Evolutionary conservation across 2,888 invertebrate genomes (phyloP).

Genomic region (Callimorpha dominula): DNA sequence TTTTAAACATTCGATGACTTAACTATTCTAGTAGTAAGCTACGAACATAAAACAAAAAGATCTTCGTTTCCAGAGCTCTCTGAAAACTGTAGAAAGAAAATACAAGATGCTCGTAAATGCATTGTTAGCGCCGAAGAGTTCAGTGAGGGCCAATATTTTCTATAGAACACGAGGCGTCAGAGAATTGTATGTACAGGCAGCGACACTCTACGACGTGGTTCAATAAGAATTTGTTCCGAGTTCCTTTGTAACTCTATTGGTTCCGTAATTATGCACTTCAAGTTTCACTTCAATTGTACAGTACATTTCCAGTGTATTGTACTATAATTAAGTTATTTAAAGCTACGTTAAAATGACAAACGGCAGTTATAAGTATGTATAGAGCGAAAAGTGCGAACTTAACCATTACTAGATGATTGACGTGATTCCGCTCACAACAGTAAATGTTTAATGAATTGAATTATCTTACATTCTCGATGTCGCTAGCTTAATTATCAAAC

Average conservation of each 20-base stretch:
- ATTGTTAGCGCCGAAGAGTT: conserved; percentile 6
- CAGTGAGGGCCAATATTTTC: background rate
- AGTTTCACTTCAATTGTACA: background rate
- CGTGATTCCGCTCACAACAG: too few species aligned
- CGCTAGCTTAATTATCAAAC: too few species aligned
- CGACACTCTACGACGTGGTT: background rate
- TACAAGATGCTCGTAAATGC: background rate
- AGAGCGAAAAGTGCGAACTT: too few species aligned
- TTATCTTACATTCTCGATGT: too few species aligned
- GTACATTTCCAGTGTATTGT: background rate
- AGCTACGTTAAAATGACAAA: background rate
- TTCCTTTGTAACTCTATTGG: background rate
- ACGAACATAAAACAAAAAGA: background rate
- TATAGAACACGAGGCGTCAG: background rate
- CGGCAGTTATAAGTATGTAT: background rate
- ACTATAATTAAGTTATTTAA: background rate
- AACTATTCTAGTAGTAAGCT: background rate
- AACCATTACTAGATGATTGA: too few species aligned
- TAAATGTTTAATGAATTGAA: too few species aligned
- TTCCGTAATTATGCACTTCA: background rate
- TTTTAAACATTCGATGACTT: background rate
- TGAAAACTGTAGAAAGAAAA: background rate
- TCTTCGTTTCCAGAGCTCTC: background rate
- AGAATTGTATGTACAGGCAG: background rate
- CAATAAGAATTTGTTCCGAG: background rate